phyloP scores from a whole-genome alignment of 2,113 vertebrate species.

The Cebidichthys violaceus region DNA sequence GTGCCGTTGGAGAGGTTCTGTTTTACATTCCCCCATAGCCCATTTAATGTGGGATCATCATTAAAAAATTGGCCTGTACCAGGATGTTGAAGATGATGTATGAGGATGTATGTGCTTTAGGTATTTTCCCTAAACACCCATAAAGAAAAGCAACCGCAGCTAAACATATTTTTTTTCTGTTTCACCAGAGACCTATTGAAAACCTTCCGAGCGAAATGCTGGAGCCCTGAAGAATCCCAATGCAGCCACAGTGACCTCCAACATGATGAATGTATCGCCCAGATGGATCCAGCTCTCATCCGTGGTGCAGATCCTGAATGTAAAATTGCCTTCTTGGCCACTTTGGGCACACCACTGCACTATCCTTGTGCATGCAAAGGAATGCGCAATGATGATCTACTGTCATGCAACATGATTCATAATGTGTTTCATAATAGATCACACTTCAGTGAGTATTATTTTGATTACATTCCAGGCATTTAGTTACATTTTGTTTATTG shows the following conservation, averaged over 20 bases:
- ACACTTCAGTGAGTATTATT: slow-evolving; percentile 84
- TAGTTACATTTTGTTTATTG: not conserved
- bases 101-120: not conserved
- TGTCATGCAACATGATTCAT: slow-evolving; percentile 83
- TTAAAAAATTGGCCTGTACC: not conserved
- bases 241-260: slow-evolving; percentile 71
- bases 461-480: not conserved
- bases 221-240: slow-evolving; percentile 74
- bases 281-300: slow-evolving; percentile 77
- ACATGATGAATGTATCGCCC: slow-evolving; percentile 78
- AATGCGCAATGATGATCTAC: slow-evolving; percentile 61
- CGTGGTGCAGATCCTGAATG: slow-evolving; percentile 85
- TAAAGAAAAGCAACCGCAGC: not conserved
- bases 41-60: not conserved
- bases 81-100: not conserved
- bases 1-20: not conserved
- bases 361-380: slow-evolving; percentile 85
- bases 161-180: slow-evolving; percentile 11
- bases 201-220: slow-evolving; percentile 86
- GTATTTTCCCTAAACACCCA: not conserved
- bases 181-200: slow-evolving; percentile 81
- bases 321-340: slow-evolving; percentile 86
- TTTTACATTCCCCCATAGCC: not conserved
- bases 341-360: slow-evolving; percentile 86
- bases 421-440: slow-evolving; percentile 87